Conservation (phyloP, 2,888 invertebrate genomes). For the Cataglyphis rosenhaueri region DNA sequence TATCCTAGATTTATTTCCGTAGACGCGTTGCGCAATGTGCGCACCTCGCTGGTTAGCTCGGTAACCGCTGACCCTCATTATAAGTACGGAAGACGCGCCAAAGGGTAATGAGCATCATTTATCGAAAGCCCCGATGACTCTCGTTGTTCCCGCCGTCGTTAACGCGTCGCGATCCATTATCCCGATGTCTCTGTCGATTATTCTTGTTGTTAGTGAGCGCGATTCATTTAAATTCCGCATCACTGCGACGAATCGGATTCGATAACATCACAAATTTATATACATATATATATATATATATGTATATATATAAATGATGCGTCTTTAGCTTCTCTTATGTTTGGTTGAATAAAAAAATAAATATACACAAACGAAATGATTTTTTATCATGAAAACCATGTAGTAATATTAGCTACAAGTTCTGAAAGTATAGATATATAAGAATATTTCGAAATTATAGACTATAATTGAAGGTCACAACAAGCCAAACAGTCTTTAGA, state of each 20-base stretch:
- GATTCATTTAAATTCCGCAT: neutral
- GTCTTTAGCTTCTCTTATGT: neutral
- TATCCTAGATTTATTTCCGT: conserved; percentile 83
- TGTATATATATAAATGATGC: too few relatives aligned
- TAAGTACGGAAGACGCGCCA: conserved; percentile 59
- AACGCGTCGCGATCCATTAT: neutral
- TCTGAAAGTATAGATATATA: neutral
- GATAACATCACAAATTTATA: neutral
- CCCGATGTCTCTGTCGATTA: neutral
- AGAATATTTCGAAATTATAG: neutral
- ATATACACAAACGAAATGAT: neutral
- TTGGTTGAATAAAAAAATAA: neutral
- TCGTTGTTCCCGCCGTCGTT: neutral
- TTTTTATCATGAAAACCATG: neutral
- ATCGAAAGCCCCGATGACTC: conserved; percentile 40
- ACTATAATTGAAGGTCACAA: neutral
- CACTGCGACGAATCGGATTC: neutral
- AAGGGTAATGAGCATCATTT: conserved; percentile 66
- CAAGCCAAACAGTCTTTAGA: too few relatives aligned
- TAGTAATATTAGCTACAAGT: neutral
- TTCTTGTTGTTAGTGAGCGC: neutral
- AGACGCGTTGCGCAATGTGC: conserved; percentile 78
- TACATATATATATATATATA: too few relatives aligned
- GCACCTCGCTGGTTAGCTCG: conserved; percentile 66
- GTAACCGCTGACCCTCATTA: conserved; percentile 61